Base-by-base conservation (phyloP, 2,797 vertebrate species). In the Xerus rutilus region DNA sequence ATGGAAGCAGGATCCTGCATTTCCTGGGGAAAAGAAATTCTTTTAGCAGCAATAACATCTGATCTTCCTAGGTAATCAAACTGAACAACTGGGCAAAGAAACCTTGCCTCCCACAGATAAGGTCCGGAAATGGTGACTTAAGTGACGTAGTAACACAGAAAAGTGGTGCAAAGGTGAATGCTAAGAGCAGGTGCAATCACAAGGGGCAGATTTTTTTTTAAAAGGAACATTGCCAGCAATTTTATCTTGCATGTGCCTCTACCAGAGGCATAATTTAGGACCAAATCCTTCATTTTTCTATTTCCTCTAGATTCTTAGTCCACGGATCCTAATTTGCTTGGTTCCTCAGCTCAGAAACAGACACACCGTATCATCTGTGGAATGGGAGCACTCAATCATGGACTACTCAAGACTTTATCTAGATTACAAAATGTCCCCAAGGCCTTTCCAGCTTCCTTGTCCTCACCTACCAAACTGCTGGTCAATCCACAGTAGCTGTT, bases 1-100 rank as follows among this genome's bases (percentile, higher is more conserved):
- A 59, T 11, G 21, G 65, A 88, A 47, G 39, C 5, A 65, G 86
- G 21, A 69, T 21, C 59, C 79, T 96, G 39, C 54, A 95, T 95
- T 96, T 98, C 96, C 91, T 92, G 89, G 97, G 93, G 91, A 95
- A 97, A 97, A 97, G 88, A 95, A 96, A 97, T 95, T 64, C 72
- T 79, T 94, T 95, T 83, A 97, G 89, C 83, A 97, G 97, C 91
- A 96, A 70, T 97, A 93, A 96, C 72, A 87, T 97, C 45, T 89
- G 20, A 78, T 96, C 96, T 96, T 97, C 96, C 97, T 95, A 97
- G 86, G 76, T 97, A 97, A 98, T 97, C 97, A 94, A 54, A 5
- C 62, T 52, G 93, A 96, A 86, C 97, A 97, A 97, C 97, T 87
- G 88, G 96, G 95, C 93, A 95, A 97, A 97, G 95, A 96, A 97